A percentile compares a stretch with the other conserved stretches of the same genome.
Evolutionary conservation across 1,140 invertebrate genomes (phyloP).

Genomic region (Stenopsyche tienmushanensis): DNA sequence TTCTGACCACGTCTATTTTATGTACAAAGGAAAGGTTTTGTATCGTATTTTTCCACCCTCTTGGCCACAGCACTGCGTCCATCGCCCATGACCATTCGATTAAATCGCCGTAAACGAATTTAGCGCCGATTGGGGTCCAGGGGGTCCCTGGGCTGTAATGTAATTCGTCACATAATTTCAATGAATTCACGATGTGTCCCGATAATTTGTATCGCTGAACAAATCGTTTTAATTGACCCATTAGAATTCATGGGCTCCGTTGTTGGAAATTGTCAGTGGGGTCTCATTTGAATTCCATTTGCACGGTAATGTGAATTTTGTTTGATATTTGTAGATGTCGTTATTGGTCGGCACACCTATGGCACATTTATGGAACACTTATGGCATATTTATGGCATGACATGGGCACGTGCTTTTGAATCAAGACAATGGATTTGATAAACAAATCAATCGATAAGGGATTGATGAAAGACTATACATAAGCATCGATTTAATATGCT

Average conservation of each 20-base stretch:
- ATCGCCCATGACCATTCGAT: not conserved
- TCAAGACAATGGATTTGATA: too few species aligned
- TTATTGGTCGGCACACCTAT: too few species aligned
- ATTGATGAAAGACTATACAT: too few species aligned
- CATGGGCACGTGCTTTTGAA: too few species aligned
- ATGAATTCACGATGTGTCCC: slow-evolving; percentile 29
- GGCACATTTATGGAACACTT: too few species aligned
- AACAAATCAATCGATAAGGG: too few species aligned
- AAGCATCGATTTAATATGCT: too few species aligned
- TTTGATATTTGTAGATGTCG: too few species aligned
- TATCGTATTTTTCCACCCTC: not conserved
- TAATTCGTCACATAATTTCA: slow-evolving; percentile 34
- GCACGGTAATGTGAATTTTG: not conserved
- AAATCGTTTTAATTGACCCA: slow-evolving; percentile 39
- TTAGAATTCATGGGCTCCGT: slow-evolving; percentile 37
- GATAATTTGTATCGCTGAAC: slow-evolving; percentile 37
- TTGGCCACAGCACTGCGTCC: not conserved
- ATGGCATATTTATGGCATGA: too few species aligned
- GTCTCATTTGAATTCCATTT: not conserved
- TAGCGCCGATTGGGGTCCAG: not conserved
- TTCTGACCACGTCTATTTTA: not conserved
- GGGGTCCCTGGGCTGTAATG: not conserved
- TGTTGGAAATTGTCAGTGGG: slow-evolving; percentile 12
- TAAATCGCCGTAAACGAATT: slow-evolving; percentile 8
- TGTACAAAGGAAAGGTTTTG: not conserved